Evolutionary conservation across 2,888 invertebrate genomes (phyloP), one percentile per base, ranked within the genome.

Genomic region (Pharmacophagus antenor): DNA sequence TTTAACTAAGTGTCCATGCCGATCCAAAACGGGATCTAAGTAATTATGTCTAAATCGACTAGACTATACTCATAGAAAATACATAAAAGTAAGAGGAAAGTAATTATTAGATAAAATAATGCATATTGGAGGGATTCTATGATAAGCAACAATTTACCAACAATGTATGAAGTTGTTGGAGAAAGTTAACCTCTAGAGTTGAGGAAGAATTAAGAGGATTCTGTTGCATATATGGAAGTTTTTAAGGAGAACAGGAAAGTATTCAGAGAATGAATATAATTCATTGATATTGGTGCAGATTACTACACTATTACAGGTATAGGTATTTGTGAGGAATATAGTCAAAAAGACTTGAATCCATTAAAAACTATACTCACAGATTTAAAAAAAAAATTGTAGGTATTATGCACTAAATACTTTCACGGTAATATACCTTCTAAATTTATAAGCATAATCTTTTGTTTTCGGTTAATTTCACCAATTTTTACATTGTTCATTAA

Each of bases 61-160:
- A 37, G 37, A 3, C n/a, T 37, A 37, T n/a, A 37, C 10, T 37
- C 1, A 0, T n/a, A n/a, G n/a, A n/a, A n/a, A n/a, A n/a, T n/a
- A 37, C 2, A 37, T 37, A 15, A 37, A n/a, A n/a, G 15, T n/a
- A 37, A n/a, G n/a, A 37, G n/a, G 37, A n/a, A n/a, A 5, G 37
- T 37, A 37, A 20, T n/a, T 42, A 42, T 20, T 46, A 21, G 22
- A 22, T 55, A 37, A 60, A 50, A 37, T 56, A 60, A 51, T 46
- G 46, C 37, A 60, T 48, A 60, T 55, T 46, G 31, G 44, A 55
- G 22, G 44, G 44, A 50, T 10, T 46, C n/a, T 17, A 4, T 20
- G 51, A 47, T 60, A 55, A 10, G 60, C 60, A 61, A 61, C 60
- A 61, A 56, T 56, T 51, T 60, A 55, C 23, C 17, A 21, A 21